Conservation (phyloP, 2,113 vertebrate species). For the Sakesphorus luctuosus region DNA sequence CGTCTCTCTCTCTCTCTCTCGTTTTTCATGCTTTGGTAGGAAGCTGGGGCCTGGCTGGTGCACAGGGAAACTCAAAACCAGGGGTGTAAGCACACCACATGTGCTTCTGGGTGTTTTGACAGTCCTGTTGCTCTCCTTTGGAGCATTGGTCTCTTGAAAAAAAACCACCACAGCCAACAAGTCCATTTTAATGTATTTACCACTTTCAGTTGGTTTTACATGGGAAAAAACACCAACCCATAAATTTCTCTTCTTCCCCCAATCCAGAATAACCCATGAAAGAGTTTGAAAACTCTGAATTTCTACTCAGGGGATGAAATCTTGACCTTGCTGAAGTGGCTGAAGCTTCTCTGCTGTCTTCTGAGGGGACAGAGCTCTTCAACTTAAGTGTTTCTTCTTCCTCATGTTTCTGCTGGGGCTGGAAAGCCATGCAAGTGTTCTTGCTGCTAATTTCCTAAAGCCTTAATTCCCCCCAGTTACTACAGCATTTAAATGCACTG, state of each 20-base stretch:
- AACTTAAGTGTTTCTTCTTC: background rate
- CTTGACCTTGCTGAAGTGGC: background rate
- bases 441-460: background rate
- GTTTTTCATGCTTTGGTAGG: background rate
- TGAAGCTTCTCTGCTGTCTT: background rate
- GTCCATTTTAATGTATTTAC: background rate
- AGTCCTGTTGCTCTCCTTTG: background rate
- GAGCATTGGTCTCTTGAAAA: background rate
- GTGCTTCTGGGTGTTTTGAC: background rate
- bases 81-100: background rate
- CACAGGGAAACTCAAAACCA: background rate
- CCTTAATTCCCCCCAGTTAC: background rate
- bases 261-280: background rate
- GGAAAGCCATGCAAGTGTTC: background rate
- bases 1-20: background rate
- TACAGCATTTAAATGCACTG: background rate
- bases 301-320: background rate
- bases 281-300: background rate
- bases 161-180: too few relatives aligned
- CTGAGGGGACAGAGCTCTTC: background rate
- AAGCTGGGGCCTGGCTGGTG: background rate
- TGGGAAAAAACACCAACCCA: background rate
- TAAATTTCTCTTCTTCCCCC: background rate
- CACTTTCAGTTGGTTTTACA: background rate
- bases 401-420: background rate